Evolutionary conservation across 2,113 vertebrate genomes (phyloP).

Genomic region (Spermophilus dauricus): DNA sequence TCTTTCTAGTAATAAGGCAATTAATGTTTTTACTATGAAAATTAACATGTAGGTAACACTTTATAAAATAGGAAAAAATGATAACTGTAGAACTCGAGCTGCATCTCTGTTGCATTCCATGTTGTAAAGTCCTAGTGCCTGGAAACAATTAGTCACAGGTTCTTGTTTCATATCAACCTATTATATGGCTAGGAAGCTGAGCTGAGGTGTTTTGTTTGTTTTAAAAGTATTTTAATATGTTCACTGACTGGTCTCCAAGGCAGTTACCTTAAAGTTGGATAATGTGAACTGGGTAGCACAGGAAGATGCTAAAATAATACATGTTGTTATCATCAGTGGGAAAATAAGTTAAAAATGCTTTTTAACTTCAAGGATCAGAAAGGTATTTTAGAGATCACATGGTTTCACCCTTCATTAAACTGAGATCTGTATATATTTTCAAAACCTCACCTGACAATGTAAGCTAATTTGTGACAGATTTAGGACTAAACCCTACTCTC

Average conservation of each 20-base stretch:
- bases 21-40: slow-evolving; percentile 55
- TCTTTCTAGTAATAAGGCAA: slow-evolving; percentile 21
- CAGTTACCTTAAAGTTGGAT: neutral
- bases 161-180: neutral
- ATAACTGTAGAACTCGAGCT: neutral
- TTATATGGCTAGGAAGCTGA: neutral
- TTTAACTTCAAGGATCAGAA: neutral
- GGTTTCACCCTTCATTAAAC: neutral
- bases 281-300: neutral
- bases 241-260: neutral
- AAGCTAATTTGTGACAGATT: neutral
- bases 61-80: neutral
- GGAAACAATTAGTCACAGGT: slow-evolving; percentile 17
- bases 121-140: neutral
- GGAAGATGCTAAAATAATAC: neutral
- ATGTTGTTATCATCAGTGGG: neutral
- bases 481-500: neutral
- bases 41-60: neutral
- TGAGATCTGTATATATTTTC: neutral
- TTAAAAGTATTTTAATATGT: neutral
- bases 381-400: neutral
- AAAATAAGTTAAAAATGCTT: neutral
- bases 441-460: neutral
- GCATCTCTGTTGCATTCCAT: neutral
- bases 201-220: neutral